A percentile compares a stretch with the other conserved stretches of the same genome.
Evolutionary conservation across 2,113 vertebrate species (phyloP).

Genomic region (Gallinago paraguaiae): DNA sequence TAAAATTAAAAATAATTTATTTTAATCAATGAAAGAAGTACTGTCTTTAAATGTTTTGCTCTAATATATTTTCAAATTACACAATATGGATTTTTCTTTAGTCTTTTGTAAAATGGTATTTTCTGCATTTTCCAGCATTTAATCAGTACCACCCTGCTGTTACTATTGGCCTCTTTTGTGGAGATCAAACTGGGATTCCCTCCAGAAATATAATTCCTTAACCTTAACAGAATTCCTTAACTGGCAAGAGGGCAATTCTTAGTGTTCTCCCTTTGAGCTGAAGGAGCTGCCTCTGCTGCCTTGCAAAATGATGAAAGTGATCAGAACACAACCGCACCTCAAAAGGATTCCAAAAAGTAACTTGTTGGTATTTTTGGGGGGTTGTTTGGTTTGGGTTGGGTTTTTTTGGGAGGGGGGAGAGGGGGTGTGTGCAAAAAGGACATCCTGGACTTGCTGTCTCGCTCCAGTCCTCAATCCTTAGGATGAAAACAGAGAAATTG

Average conservation of each 20-base stretch:
- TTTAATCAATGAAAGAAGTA: not conserved
- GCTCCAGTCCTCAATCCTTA: not conserved
- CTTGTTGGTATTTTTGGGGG: not conserved
- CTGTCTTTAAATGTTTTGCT: not conserved
- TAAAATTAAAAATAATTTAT: not conserved
- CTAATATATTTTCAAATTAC: not conserved
- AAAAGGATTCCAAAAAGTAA: not conserved
- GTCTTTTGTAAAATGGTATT: not conserved
- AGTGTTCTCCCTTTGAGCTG: not conserved
- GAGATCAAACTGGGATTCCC: constrained; percentile 2
- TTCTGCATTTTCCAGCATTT: not conserved
- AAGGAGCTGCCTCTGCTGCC: not conserved
- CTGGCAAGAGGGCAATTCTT: not conserved
- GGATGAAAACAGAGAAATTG: not conserved
- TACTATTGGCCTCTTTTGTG: not conserved
- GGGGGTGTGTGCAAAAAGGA: too few relatives aligned
- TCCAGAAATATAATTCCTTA: constrained; percentile 23
- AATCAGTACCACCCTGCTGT: constrained; percentile 12
- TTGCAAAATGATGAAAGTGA: not conserved
- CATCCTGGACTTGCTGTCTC: not conserved
- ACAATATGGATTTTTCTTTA: not conserved
- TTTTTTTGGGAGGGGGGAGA: too few relatives aligned
- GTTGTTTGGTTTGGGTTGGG: too few relatives aligned
- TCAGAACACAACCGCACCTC: not conserved
- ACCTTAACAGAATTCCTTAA: constrained; percentile 25